Base-by-base conservation (phyloP, 2,888 invertebrate genomes). In the Oligia strigilis region DNA sequence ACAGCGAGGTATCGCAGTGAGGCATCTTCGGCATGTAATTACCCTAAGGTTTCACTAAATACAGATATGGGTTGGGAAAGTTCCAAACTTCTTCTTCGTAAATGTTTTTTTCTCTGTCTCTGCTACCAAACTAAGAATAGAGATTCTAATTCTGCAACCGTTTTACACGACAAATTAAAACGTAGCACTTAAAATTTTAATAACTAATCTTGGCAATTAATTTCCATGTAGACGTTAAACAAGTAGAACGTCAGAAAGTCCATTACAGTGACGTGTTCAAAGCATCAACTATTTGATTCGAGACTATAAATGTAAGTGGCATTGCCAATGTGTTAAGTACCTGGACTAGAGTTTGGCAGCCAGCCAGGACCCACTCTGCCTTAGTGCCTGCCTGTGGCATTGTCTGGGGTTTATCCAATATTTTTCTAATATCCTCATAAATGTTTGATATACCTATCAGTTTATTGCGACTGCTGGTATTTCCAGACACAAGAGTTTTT, bases 321-420 rank as follows among this genome's bases (percentile, higher is more conserved):
- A 78, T 84, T 83, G 82, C 84, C 83, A 74, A 80, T 78, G 65
- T 86, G 89, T 87, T 92, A 29, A 29, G 29, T 29, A 93, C 93
- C 93, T 93, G 92, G 81, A 82, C 77, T 89, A 78, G 81, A 81
- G 84, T 84, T 85, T 93, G 93, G 93, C 92, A 69, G 4, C 2
- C 5, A 17, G 88, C 93, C 93, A 93, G 81, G 74, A 89, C 86
- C 84, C 87, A 88, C 83, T 89, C 83, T 83, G 80, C 82, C 88
- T 89, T 90, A 89, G 82, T 70, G 83, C 80, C 75, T 40, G 72
- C 81, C 85, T 89, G 88, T 74, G 91, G 88, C 76, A 92, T 89
- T 85, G 90, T 88, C 90, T 88, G 89, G 88, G 82, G 75, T 80
- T 89, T 89, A 89, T 86, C 88, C 84, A 73, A 86, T 77, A 78